phyloP scores from a whole-genome alignment of 2,888 invertebrate species.

The Dryadula phaetusa region DNA sequence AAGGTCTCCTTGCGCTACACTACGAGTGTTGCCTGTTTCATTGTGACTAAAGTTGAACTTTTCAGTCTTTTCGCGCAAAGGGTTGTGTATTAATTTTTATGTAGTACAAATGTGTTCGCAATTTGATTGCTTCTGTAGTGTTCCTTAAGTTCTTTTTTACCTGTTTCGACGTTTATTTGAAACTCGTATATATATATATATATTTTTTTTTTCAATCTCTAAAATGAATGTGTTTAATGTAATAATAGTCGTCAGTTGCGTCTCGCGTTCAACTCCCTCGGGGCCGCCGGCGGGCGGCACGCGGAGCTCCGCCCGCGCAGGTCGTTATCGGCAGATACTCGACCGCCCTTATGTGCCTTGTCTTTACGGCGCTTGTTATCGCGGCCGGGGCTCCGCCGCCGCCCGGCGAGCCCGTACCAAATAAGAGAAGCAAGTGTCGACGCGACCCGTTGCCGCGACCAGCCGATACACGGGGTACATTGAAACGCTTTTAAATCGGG shows the following conservation, averaged over 20 bases:
- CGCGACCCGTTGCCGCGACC: constrained; percentile 21
- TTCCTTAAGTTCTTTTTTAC: constrained; percentile 80
- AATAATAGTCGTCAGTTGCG: constrained; percentile 60
- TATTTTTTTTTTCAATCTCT: constrained; percentile 59
- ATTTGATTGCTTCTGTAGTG: constrained; percentile 84
- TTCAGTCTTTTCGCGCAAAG: constrained; percentile 83
- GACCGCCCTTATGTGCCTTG: constrained; percentile 41
- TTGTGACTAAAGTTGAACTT: constrained; percentile 80
- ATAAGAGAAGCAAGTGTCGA: constrained; percentile 65
- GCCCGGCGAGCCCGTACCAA: constrained; percentile 68
- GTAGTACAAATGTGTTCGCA: constrained; percentile 85
- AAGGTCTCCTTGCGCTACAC: constrained; percentile 38
- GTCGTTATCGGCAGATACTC: constrained; percentile 15
- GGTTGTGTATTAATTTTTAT: constrained; percentile 84
- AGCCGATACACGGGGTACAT: neutral
- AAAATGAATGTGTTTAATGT: constrained; percentile 51
- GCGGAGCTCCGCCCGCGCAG: constrained; percentile 30
- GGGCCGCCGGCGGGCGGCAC: neutral
- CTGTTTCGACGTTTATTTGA: constrained; percentile 79
- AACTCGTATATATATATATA: constrained; percentile 58
- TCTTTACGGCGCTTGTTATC: constrained; percentile 41
- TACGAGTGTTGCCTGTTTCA: constrained; percentile 54
- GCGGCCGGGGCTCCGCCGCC: constrained; percentile 35
- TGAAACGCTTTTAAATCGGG: constrained; percentile 24
- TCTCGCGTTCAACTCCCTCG: constrained; percentile 33